Evolutionary conservation across 2,888 invertebrate species (phyloP).

Genomic region (Diadegma fenestrale): DNA sequence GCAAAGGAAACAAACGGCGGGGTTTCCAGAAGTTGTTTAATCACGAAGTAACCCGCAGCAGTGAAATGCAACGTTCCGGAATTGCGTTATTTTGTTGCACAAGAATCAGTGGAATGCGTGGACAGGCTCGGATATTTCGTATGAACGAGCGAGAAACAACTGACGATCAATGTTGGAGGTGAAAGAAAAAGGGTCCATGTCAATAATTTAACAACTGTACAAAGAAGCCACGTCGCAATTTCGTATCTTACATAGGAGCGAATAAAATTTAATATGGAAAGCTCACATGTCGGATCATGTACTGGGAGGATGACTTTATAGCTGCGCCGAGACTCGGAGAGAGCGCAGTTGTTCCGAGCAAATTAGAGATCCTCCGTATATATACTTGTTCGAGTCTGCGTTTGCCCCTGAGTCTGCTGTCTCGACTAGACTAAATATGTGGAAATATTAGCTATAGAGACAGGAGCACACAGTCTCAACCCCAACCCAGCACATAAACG

Average conservation of each 20-base stretch:
- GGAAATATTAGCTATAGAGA: not conserved
- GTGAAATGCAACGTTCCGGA: constrained; percentile 53
- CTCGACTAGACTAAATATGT: constrained; percentile 20
- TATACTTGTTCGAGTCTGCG: not conserved
- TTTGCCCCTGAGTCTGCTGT: constrained; percentile 27
- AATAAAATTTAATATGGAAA: not conserved
- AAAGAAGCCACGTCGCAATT: not conserved
- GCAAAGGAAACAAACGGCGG: not conserved
- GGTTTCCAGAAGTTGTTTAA: constrained; percentile 56
- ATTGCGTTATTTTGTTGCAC: constrained; percentile 39
- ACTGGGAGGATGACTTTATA: not conserved
- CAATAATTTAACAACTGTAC: constrained; percentile 63
- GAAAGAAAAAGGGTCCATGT: constrained; percentile 49
- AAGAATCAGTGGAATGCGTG: not conserved
- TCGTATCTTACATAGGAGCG: constrained; percentile 14
- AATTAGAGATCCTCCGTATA: constrained; percentile 49
- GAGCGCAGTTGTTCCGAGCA: constrained; percentile 51
- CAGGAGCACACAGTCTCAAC: not conserved
- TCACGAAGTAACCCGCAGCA: constrained; percentile 60
- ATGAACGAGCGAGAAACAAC: constrained; percentile 13
- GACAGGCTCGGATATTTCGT: constrained; percentile 6
- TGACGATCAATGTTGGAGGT: constrained; percentile 8
- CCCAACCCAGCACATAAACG: constrained; percentile 13
- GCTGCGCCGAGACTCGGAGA: constrained; percentile 23
- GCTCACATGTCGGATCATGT: not conserved